Base-by-base conservation (phyloP, 2,797 vertebrate genomes). In the Mus caroli region DNA sequence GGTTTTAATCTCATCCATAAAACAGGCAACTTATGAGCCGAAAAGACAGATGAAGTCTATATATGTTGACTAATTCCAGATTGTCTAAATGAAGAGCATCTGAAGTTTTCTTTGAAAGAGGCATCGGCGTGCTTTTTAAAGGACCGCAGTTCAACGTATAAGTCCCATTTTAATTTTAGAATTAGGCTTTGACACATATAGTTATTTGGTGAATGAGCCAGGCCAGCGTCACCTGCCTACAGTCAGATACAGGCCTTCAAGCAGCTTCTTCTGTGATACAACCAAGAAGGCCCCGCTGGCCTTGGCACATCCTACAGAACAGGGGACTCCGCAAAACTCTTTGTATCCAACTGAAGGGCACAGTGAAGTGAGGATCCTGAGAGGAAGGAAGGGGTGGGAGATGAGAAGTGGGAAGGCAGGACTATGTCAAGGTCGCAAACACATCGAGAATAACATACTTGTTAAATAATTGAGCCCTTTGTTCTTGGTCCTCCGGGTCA, bases 401-500 rank as follows among this genome's bases (percentile, higher is more conserved):
- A 67, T 3, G 7, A 52, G 83, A 88, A 88, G 31, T 26, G 52
- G 76, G 56, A 46, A 69, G 22, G 75, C 0, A 28, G 2, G 46
- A 50, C 24, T 40, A 80, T 95, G 87, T 91, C 78, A 97, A 90
- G 92, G 40, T 85, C 40, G n/a, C 20, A 19, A 58, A 17, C 31
- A 84, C 83, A 93, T 34, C 10, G 15, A 96, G 78, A 95, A 90
- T 96, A 94, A 98, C 98, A 91, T 98, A 98, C 95, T 97, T 98
- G 98, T 97, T 93, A 92, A 98, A 97, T 0, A 97, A 84, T 40
- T 79, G 97, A 95, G 94, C 87, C 58, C 87, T 97, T 97, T 97
- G 97, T 94, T 98, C 98, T 94, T 91, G 96, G 82, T 98, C 97
- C 37, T 97, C 98, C 54, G 79, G 89, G 95, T 97, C 98, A 56